Evolutionary conservation across 2,888 invertebrate genomes (phyloP).

Genomic region (Anaspis maculata): DNA sequence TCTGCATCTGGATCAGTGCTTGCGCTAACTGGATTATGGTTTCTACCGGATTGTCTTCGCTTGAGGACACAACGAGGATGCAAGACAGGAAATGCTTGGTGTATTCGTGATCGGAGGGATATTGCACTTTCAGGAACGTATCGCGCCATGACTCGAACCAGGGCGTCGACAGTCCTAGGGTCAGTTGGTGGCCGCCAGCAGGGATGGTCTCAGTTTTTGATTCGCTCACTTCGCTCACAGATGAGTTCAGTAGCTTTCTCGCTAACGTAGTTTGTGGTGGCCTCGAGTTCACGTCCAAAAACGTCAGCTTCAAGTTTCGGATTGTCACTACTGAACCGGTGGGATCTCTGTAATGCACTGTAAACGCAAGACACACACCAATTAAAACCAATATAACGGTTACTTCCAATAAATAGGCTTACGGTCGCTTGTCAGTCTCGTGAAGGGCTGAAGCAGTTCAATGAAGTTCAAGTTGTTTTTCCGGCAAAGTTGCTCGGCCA

Average conservation of each 20-base stretch:
- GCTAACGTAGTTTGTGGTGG: constrained; percentile 77
- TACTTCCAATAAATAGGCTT: constrained; percentile 13
- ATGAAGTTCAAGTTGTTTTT: constrained; percentile 88
- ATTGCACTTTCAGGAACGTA: constrained; percentile 78
- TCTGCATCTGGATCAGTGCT: constrained; percentile 71
- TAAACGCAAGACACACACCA: constrained; percentile 1
- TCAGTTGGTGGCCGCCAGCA: constrained; percentile 48
- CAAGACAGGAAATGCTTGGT: constrained; percentile 82
- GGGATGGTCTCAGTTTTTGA: constrained; percentile 25
- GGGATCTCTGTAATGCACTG: constrained; percentile 79
- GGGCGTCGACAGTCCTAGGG: constrained; percentile 69
- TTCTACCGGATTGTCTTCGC: constrained; percentile 71
- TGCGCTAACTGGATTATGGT: constrained; percentile 73
- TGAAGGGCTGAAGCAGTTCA: constrained; percentile 86
- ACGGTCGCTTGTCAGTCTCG: constrained; percentile 67
- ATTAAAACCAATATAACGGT: neutral
- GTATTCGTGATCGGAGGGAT: constrained; percentile 93
- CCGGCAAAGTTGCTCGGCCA: constrained; percentile 75
- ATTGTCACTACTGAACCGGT: constrained; percentile 64
- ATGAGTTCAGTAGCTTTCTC: constrained; percentile 66
- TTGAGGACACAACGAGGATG: constrained; percentile 64
- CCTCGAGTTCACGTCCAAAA: constrained; percentile 74
- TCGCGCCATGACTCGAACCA: constrained; percentile 97
- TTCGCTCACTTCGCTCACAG: constrained; percentile 35
- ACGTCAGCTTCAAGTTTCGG: constrained; percentile 67